Base-by-base conservation (phyloP, 2,797 vertebrate species). In the Sebastes diploproa region DNA sequence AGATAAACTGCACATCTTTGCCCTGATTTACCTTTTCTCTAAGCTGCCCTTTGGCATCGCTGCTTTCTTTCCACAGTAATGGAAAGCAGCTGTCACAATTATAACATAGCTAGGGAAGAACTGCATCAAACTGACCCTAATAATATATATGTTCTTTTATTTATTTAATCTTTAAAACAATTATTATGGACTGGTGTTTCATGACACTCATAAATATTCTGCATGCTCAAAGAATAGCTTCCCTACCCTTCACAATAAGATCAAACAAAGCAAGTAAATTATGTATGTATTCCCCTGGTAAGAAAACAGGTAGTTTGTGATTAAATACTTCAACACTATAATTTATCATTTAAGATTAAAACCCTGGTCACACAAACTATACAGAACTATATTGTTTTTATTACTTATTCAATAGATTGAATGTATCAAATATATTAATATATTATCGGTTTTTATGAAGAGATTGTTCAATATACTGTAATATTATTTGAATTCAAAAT, bases 1-100 rank as follows among this genome's bases (percentile, higher is more conserved):
- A 92, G 82, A 94, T 87, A 70, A 91, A 91, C 80, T 60, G 80
- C 87, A 88, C 87, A 86, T 88, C 84, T 85, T 87, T 84, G 58
- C 85, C 80, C 75, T 84, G 86, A 84, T 90, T 90, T 86, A 89
- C 89, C 85, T 91, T 88, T 84, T 67, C 75, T 88, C 77, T 25
- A 34, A 58, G 73, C 82, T 86, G 82, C 81, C 87, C 86, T 79
- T 71, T 82, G 83, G 87, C 88, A 30, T 54, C 50, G 73, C 79
- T 42, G 77, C 84, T 75, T 61, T 80, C 67, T 75, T 72, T 75
- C 38, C 60, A 54, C 72, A 69, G 38, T 46, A 27, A 36, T 36
- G 22, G 69, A 59, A 60, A 71, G 46, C 89, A 89, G 81, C 88
- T 91, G 86, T 73, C 83, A 76, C 66, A 70, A 63, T 70, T 72